phyloP scores from a whole-genome alignment of 2,888 invertebrate genomes.

The Tipula unca region DNA sequence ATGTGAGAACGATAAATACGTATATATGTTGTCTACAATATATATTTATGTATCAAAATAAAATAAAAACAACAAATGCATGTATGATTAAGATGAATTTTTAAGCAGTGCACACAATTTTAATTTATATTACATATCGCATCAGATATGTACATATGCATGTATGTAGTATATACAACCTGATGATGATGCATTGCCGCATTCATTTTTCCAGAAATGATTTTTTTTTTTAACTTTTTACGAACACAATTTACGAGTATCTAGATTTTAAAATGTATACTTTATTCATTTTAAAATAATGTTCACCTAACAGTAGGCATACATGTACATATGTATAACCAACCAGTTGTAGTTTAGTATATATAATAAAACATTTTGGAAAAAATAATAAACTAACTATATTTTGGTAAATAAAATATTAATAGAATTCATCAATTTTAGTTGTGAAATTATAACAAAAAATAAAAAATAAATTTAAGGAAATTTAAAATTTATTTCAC shows the following conservation, averaged over 20 bases:
- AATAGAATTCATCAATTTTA: constrained; percentile 8
- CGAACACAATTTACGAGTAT: background rate
- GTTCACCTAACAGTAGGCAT: background rate
- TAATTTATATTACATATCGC: background rate
- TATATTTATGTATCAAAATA: too few species aligned
- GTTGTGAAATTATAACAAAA: background rate
- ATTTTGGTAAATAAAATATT: background rate
- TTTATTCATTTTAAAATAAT: background rate
- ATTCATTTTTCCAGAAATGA: background rate
- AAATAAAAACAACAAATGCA: background rate
- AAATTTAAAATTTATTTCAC: constrained; percentile 14
- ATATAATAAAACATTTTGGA: background rate
- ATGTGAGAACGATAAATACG: too few species aligned
- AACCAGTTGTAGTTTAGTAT: background rate
- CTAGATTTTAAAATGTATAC: background rate
- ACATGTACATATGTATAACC: background rate
- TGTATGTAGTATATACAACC: background rate
- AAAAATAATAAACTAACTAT: background rate
- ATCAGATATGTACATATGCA: background rate
- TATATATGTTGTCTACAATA: too few species aligned
- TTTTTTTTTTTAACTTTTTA: background rate
- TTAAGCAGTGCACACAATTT: background rate
- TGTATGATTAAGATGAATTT: background rate
- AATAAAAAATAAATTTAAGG: background rate
- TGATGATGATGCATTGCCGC: background rate